Conservation (phyloP, 2,797 vertebrate genomes). For the Gila robusta region DNA sequence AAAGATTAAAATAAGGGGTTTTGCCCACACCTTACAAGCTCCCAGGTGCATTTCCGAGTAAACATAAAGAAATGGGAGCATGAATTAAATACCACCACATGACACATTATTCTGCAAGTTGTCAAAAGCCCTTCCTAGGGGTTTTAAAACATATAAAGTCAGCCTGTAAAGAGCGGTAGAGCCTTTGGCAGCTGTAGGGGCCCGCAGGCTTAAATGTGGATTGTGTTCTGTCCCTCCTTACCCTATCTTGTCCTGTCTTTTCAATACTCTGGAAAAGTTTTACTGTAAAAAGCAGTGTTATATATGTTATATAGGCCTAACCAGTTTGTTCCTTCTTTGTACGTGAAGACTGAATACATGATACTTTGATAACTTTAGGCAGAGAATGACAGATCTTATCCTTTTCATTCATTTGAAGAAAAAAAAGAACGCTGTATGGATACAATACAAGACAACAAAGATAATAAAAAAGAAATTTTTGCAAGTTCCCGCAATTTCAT, state of each 20-base stretch:
- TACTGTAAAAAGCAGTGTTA: not conserved
- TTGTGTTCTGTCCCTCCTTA: conserved; percentile 22
- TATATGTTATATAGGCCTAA: not conserved
- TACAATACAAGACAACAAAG: conserved; percentile 21
- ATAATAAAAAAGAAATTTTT: conserved; percentile 32
- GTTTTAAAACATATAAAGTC: conserved; percentile 29
- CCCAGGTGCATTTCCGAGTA: conserved; percentile 27
- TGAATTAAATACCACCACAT: conserved; percentile 26
- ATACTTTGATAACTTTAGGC: conserved; percentile 2
- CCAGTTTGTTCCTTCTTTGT: conserved; percentile 4
- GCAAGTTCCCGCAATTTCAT: too few species aligned
- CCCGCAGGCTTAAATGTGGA: conserved; percentile 11
- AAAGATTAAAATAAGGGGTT: conserved; percentile 14
- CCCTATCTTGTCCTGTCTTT: not conserved
- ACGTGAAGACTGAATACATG: not conserved
- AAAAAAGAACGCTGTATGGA: conserved; percentile 1
- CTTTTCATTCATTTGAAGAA: not conserved
- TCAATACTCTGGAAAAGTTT: not conserved
- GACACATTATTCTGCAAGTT: conserved; percentile 35
- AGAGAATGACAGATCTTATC: conserved; percentile 3
- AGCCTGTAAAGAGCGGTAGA: conserved; percentile 12
- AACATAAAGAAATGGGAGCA: conserved; percentile 37
- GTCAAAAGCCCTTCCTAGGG: conserved; percentile 26
- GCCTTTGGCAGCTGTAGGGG: conserved; percentile 24
- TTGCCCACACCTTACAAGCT: not conserved